Percentiles rank a stretch among this genome's conserved stretches.
phyloP scores from a whole-genome alignment of 2,888 invertebrate genomes.

The Sylvicola cinctus region DNA sequence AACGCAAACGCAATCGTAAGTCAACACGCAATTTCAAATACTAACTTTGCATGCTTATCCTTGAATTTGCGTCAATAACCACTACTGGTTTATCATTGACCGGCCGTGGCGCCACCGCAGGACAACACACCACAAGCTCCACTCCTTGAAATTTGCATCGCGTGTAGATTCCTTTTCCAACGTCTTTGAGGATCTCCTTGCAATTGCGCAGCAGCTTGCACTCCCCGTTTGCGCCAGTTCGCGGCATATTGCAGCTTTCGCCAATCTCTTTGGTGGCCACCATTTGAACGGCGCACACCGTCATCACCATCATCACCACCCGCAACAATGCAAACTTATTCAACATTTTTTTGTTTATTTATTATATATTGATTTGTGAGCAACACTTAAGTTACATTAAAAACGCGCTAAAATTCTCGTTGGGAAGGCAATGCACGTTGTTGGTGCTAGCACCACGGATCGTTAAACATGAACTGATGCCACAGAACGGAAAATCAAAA shows the following conservation, averaged over 20 bases:
- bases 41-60: constrained; percentile 4
- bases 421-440: too few species aligned
- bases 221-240: constrained; percentile 1
- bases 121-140: constrained; percentile 12
- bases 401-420: too few species aligned
- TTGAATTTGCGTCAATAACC: background rate
- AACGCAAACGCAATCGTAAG: too few species aligned
- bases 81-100: background rate
- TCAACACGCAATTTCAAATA: background rate
- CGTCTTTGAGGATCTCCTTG: constrained; percentile 4
- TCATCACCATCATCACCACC: too few species aligned
- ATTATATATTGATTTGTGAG: too few species aligned
- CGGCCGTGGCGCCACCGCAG: constrained; percentile 1
- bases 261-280: background rate
- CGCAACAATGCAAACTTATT: too few species aligned
- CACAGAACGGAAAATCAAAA: too few species aligned
- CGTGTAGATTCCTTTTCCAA: constrained; percentile 6
- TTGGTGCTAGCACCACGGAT: too few species aligned
- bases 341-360: constrained; percentile 1
- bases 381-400: too few species aligned
- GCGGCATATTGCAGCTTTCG: background rate
- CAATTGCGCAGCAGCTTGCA: constrained; percentile 7
- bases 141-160: constrained; percentile 11
- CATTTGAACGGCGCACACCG: too few species aligned
- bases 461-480: too few species aligned